Evolutionary conservation across 2,888 invertebrate genomes (phyloP), one percentile per base, ranked within the genome.

Genomic region (Drosophila neutralis): DNA sequence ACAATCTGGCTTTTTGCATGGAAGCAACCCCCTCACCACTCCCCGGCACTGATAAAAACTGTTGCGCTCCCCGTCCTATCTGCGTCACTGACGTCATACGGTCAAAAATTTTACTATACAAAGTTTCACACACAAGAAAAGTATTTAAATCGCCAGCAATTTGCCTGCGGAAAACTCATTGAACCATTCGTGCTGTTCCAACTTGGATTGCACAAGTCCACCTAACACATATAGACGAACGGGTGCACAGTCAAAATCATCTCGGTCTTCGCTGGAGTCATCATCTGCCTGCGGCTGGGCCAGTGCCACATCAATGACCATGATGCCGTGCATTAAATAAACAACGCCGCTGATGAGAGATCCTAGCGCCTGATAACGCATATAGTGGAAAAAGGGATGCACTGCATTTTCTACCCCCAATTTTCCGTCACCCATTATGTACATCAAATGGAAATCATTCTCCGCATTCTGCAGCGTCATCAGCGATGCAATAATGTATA

Each of bases 261-360:
- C 61, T 4, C 2, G 11, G 2, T 13, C 2, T 1, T 64, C 53
- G 11, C 53, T 60, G 2, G 21, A 13, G 0, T 42, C 10, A n/a
- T 60, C 54, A 38, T 7, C 10, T 31, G 24, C 11, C 6, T 71
- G 2, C 10, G 8, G 3, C 11, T 29, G 8, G 11, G 83, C 74
- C 4, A 88, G 60, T 13, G 73, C 6, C 2, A 86, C 67, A 65
- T 88, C 85, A 13, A 81, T 8, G 2, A 60, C 42, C 10, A 86
- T 67, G 36, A 79, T 60, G 42, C 45, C 38, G 36, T 88, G 88
- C 60, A 88, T 58, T 53, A 85, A 48, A 42, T 77, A 81, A 5
- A 73, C 1, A 2, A 81, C 45, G 8, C 67, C 75, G 11, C 57
- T 49, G 29, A 27, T 10, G 2, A 85, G 59, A 0, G 75, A 21